Conservation (phyloP, 2,113 vertebrate species). For the Boleophthalmus pectinirostris region DNA sequence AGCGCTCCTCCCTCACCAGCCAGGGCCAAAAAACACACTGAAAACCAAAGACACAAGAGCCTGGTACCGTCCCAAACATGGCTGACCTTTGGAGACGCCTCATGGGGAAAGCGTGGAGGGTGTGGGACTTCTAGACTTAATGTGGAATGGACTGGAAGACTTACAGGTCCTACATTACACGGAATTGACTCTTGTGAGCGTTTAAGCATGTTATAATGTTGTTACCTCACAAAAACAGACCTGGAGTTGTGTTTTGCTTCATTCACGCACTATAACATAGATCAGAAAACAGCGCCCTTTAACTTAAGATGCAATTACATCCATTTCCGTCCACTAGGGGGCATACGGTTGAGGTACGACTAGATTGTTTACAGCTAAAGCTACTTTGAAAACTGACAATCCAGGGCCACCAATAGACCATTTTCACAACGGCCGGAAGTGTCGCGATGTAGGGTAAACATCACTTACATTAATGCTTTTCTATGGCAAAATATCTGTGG, state of each 20-base stretch:
- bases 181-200: too few relatives aligned
- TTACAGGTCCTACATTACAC: conserved; percentile 12
- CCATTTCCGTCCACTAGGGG: conserved; percentile 30
- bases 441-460: too few relatives aligned
- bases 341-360: conserved; percentile 15
- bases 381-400: conserved; percentile 35
- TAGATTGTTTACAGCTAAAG: conserved; percentile 47
- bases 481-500: too few relatives aligned
- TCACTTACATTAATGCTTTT: too few relatives aligned
- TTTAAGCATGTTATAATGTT: too few relatives aligned
- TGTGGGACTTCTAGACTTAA: conserved; percentile 43
- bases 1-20: conserved; percentile 36
- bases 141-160: background rate
- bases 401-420: conserved; percentile 23
- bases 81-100: conserved; percentile 40
- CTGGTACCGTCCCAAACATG: conserved; percentile 39
- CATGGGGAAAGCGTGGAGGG: conserved; percentile 27
- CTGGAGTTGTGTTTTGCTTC: too few relatives aligned
- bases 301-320: conserved; percentile 17
- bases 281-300: too few relatives aligned
- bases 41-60: conserved; percentile 24
- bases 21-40: conserved; percentile 5
- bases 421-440: too few relatives aligned
- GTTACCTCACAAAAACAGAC: too few relatives aligned
- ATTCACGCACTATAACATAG: too few relatives aligned